A percentile compares a stretch with the other conserved stretches of the same genome.
Conservation (phyloP, 2,113 vertebrate species). For the Rhinichthys klamathensis region DNA sequence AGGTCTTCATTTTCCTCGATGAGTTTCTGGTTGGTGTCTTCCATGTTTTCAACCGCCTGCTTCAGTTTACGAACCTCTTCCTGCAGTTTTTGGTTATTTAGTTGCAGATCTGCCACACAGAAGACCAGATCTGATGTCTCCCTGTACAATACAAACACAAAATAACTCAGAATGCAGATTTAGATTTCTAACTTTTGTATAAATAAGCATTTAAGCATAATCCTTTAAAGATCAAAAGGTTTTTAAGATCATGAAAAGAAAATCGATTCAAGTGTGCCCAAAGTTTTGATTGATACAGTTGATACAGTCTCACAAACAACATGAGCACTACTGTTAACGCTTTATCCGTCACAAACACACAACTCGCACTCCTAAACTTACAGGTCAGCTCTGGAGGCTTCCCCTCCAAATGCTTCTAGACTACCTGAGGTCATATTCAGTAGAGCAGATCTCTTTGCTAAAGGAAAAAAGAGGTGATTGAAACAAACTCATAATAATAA, state of each 20-base stretch:
- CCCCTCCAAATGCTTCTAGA: constrained; percentile 85
- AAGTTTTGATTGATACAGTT: neutral
- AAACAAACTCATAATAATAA: neutral
- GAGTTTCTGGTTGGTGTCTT: constrained; percentile 83
- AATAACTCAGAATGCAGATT: neutral
- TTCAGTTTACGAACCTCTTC: constrained; percentile 85
- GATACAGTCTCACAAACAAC: neutral
- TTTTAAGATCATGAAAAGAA: neutral
- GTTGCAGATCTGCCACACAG: constrained; percentile 84
- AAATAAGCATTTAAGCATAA: neutral
- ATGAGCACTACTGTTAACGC: neutral
- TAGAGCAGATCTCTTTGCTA: constrained; percentile 72
- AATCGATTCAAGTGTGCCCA: neutral
- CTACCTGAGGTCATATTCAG: constrained; percentile 81
- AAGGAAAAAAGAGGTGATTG: neutral
- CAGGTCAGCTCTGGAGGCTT: constrained; percentile 82
- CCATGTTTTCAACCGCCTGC: constrained; percentile 78
- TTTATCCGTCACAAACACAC: neutral
- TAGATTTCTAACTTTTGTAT: neutral
- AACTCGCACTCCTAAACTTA: constrained; percentile 69
- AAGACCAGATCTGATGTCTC: constrained; percentile 86
- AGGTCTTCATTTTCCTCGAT: constrained; percentile 80
- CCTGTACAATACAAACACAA: constrained; percentile 65
- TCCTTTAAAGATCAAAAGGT: neutral
- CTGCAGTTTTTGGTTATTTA: constrained; percentile 85